Evolutionary conservation across 2,113 vertebrate species (phyloP).

Genomic region (Malaclemys terrapin): DNA sequence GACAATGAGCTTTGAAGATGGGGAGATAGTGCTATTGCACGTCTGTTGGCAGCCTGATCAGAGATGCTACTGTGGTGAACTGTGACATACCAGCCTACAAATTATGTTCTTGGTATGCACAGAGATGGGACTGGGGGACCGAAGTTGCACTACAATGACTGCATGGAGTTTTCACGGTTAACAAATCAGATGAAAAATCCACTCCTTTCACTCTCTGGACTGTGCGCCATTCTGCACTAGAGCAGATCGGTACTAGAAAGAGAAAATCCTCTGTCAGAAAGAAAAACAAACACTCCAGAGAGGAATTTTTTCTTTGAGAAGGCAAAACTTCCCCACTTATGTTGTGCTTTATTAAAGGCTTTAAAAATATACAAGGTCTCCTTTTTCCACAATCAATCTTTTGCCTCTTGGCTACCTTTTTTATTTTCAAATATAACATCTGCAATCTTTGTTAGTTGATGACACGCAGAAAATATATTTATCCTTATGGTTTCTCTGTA

Average conservation of each 20-base stretch:
- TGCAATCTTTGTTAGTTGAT: conserved; percentile 26
- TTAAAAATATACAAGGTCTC: background rate
- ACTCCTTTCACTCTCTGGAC: background rate
- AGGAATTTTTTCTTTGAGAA: background rate
- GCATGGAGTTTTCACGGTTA: background rate
- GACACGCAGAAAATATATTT: conserved; percentile 13
- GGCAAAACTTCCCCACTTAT: background rate
- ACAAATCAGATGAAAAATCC: background rate
- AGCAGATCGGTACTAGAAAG: background rate
- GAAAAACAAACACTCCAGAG: background rate
- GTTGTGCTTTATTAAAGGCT: conserved; percentile 8
- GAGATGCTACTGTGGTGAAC: background rate
- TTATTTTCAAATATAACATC: conserved; percentile 29
- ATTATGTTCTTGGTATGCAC: background rate
- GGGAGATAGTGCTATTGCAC: background rate
- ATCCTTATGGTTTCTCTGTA: background rate
- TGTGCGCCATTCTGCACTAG: background rate
- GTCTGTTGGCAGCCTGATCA: background rate
- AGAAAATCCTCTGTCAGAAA: background rate
- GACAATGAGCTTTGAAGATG: background rate
- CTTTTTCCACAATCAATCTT: conserved; percentile 35
- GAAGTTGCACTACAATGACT: background rate
- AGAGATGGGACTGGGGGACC: background rate
- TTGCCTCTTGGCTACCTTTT: conserved; percentile 4
- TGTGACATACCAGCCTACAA: background rate